Percentiles rank a stretch among this genome's conserved stretches.
These are phyloP conservation scores for Planococcus citri DNA, from an alignment of 1,140 invertebrate species.

Conservation along the genomic window DNA sequence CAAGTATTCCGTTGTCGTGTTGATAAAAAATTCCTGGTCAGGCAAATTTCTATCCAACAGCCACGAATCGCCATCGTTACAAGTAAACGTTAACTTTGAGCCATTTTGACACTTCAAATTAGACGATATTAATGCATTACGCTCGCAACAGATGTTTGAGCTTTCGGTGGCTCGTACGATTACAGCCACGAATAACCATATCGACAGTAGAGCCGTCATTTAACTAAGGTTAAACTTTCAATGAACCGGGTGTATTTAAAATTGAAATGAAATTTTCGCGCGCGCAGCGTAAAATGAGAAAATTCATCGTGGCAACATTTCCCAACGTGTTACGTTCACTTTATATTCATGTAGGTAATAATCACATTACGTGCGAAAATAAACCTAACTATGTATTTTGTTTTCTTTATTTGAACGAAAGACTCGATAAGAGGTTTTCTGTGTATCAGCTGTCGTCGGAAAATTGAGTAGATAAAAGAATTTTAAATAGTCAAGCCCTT, in stretches of 20 bases:
- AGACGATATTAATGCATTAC: neutral
- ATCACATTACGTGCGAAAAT: too few relatives aligned
- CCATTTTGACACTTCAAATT: neutral
- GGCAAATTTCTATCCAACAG: neutral
- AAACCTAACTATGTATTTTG: too few relatives aligned
- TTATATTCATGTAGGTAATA: too few relatives aligned
- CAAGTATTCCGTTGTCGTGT: neutral
- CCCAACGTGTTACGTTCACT: neutral
- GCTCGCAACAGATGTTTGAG: neutral
- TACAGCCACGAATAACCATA: neutral
- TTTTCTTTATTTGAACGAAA: too few relatives aligned
- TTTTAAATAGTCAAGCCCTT: neutral
- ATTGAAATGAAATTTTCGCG: neutral
- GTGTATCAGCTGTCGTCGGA: too few relatives aligned
- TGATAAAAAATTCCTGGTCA: neutral
- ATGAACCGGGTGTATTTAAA: neutral
- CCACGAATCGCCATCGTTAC: neutral
- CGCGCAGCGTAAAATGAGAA: neutral
- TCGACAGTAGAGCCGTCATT: neutral
- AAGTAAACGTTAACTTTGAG: neutral
- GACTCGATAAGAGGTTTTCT: too few relatives aligned
- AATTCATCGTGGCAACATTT: neutral
- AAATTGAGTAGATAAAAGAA: neutral
- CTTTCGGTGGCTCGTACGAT: neutral
- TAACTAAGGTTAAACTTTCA: neutral